Percentiles rank a stretch among this genome's conserved stretches.
Conservation (phyloP, 1,140 invertebrate genomes). For the Bradysia coprophila region DNA sequence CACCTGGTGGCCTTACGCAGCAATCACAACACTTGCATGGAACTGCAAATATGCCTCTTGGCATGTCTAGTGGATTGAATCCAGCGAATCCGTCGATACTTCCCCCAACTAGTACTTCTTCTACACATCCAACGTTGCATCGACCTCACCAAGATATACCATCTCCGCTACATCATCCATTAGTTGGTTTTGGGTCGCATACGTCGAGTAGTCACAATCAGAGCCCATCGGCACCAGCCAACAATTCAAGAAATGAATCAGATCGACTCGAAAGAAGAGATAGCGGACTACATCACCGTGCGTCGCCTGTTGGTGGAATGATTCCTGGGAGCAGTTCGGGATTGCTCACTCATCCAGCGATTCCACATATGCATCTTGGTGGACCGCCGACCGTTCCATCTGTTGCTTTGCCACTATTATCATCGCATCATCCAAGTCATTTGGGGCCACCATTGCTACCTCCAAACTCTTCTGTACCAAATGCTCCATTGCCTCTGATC, state of each 20-base stretch:
- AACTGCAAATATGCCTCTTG: too few species aligned
- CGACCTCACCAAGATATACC: constrained; percentile 1
- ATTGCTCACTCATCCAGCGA: constrained; percentile 11
- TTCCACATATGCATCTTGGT: constrained; percentile 16
- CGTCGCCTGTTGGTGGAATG: constrained; percentile 12
- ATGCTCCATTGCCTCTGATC: neutral
- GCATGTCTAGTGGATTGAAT: too few species aligned
- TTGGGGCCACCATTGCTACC: constrained; percentile 1
- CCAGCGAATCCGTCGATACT: neutral
- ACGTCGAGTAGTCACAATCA: constrained; percentile 23
- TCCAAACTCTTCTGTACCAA: neutral
- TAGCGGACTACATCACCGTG: constrained; percentile 23
- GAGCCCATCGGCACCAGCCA: constrained; percentile 18
- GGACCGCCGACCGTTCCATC: constrained; percentile 17
- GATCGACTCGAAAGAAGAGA: constrained; percentile 6
- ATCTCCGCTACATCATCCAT: neutral
- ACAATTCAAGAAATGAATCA: constrained; percentile 4
- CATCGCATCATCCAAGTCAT: constrained; percentile 2
- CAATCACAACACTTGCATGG: too few species aligned
- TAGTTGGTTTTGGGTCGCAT: constrained; percentile 9
- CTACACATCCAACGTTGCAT: neutral
- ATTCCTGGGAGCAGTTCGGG: neutral
- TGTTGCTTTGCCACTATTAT: constrained; percentile 8
- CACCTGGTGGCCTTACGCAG: too few species aligned
- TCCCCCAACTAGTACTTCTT: constrained; percentile 1